Evolutionary conservation across 1,140 invertebrate genomes (phyloP), one percentile per base, ranked within the genome.

Genomic region (Andrena cerasifolii): DNA sequence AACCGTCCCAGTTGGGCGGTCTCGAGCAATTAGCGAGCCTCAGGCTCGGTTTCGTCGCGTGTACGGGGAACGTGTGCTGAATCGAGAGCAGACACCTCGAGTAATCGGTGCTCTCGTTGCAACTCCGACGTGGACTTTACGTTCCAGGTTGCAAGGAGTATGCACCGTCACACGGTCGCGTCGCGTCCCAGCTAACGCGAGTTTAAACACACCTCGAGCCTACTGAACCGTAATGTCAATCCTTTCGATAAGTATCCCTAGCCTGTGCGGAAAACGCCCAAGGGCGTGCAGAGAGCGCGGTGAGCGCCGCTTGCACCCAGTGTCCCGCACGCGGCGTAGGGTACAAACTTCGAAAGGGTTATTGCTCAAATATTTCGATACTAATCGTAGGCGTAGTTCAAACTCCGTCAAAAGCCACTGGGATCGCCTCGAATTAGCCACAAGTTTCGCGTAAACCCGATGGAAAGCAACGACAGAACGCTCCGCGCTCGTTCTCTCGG

Each of bases 1-100:
- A 72, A 72, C 70, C 36, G 70, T 72, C 45, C 58, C 31, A 31
- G 16, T 36, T 51, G 45, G 24, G 36, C 36, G 36, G 71, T 21
- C 26, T 47, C 68, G 54, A 59, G 36, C 59, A 31, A 73, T 53
- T 65, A 63, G 65, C 58, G 58, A 51, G 45, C 31, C 45, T 21
- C 28, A 47, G 28, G 54, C 40, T 61, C 40, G 28, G 3, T 21
- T 28, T 16, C 36, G 67, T 40, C 36, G 53, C 67, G 68, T 36
- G 68, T 31, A 24, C 54, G n/a, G 36, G 67, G 4, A 54, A 54
- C 51, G 14, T 26, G 8, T 24, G 51, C 3, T 12, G 51, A 28
- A 24, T 51, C 49, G 49, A 24, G 49, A 24, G 6, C 47, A 3
- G 18, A 49, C 16, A 2, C 47, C n/a, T 2, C 3, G 47, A 24